Percentiles rank a stretch among this genome's conserved stretches.
phyloP scores from a whole-genome alignment of 2,797 vertebrate genomes.

The Chanos chanos region DNA sequence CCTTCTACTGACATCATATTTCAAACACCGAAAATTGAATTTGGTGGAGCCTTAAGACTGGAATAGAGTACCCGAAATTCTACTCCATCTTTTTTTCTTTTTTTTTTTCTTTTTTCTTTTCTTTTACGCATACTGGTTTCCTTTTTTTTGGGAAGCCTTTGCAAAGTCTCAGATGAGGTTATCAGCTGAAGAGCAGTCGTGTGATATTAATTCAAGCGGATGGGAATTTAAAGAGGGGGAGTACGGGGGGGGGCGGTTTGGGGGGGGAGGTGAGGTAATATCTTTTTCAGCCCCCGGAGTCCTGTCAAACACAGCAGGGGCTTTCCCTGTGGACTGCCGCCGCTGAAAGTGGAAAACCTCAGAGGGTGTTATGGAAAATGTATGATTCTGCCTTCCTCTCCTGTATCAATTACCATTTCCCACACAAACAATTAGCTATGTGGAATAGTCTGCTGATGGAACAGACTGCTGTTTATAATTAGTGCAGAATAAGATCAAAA shows the following conservation, averaged over 20 bases:
- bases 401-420: not conserved
- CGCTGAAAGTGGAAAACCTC: conserved; percentile 22
- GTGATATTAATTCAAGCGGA: conserved; percentile 58
- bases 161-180: conserved; percentile 55
- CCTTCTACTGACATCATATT: too few species aligned
- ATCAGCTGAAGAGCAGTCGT: conserved; percentile 51
- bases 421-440: not conserved
- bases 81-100: too few species aligned
- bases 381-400: not conserved
- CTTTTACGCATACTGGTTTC: conserved; percentile 19
- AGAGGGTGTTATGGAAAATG: not conserved
- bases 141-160: conserved; percentile 51
- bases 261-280: too few species aligned
- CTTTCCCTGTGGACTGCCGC: not conserved
- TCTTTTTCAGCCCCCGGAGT: too few species aligned
- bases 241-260: not conserved
- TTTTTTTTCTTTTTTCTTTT: not conserved
- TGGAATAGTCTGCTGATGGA: too few species aligned
- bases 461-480: too few species aligned
- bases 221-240: conserved; percentile 6
- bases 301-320: too few species aligned
- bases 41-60: too few species aligned
- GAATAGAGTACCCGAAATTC: too few species aligned
- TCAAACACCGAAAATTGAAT: too few species aligned
- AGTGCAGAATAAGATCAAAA: too few species aligned